Percentiles rank a stretch among this genome's conserved stretches.
These are phyloP conservation scores for Lasioglossum marginatum DNA, from an alignment of 2,888 invertebrate genomes.

Conservation along the genomic window DNA sequence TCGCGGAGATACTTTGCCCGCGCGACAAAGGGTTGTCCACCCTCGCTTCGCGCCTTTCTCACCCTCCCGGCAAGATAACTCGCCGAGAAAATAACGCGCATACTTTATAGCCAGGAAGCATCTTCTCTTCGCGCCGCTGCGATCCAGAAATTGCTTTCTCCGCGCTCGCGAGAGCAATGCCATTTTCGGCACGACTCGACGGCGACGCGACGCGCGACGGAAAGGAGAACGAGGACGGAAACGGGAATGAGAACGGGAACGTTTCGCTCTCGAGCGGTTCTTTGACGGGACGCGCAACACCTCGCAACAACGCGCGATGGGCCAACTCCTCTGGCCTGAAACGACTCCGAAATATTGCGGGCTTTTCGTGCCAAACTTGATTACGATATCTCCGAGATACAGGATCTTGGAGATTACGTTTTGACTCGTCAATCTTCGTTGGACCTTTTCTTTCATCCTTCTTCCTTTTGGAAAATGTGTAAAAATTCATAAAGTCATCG, in stretches of 20 bases:
- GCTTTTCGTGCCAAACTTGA: background rate
- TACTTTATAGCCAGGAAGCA: conserved; percentile 65
- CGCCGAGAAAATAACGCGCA: conserved; percentile 55
- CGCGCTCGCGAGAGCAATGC: conserved; percentile 53
- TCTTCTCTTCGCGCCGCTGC: conserved; percentile 46
- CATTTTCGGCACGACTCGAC: conserved; percentile 63
- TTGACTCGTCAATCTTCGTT: no score
- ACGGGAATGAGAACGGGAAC: conserved; percentile 45
- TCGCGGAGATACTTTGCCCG: conserved; percentile 56
- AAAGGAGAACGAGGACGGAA: conserved; percentile 37
- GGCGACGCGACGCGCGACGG: conserved; percentile 44
- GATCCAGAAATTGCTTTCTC: conserved; percentile 69
- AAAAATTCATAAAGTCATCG: no score
- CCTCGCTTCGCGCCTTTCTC: conserved; percentile 12
- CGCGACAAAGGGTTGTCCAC: conserved; percentile 66
- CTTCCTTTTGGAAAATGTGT: no score
- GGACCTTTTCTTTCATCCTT: no score
- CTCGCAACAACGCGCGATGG: conserved; percentile 25
- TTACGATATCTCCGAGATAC: background rate
- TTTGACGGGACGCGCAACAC: conserved; percentile 51
- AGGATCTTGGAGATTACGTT: no score
- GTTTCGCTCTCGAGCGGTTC: conserved; percentile 18
- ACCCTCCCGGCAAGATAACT: conserved; percentile 12
- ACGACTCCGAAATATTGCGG: background rate
- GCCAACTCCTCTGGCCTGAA: background rate